Conservation (phyloP, 1,140 invertebrate genomes). For the Brachionus plicatilis region DNA sequence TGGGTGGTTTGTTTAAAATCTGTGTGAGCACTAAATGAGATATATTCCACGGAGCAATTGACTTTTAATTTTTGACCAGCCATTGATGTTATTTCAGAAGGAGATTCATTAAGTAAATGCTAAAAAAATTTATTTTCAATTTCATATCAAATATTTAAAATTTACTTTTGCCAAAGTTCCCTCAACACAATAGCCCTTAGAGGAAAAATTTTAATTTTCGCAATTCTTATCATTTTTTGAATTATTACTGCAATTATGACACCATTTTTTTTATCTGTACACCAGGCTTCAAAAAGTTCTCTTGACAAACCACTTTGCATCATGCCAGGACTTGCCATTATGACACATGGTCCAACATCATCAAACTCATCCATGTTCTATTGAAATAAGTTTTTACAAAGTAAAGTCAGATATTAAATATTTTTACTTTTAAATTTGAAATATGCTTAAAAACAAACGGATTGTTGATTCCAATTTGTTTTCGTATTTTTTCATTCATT, state of each 20-base stretch:
- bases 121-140: not conserved
- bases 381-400: not conserved
- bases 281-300: conserved; percentile 98
- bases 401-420: not conserved
- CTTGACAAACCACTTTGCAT: conserved; percentile 96
- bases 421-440: conserved; percentile 82
- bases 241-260: conserved; percentile 75
- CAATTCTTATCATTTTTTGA: not conserved
- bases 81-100: conserved; percentile 91
- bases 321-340: conserved; percentile 99
- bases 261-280: conserved; percentile 92
- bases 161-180: conserved; percentile 84
- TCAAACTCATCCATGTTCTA: conserved; percentile 98
- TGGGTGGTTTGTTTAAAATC: conserved; percentile 98
- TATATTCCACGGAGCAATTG: conserved; percentile 91
- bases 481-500: conserved; percentile 93
- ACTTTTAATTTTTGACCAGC: conserved; percentile 87
- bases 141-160: not conserved
- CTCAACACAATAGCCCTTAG: conserved; percentile 88
- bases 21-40: conserved; percentile 97
- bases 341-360: conserved; percentile 95
- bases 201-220: not conserved
- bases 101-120: conserved; percentile 52
- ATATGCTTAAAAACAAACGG: conserved; percentile 99
- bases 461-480: conserved; percentile 95